Evolutionary conservation across 2,113 vertebrate species (phyloP).

Genomic region (Zosterops japonicus): DNA sequence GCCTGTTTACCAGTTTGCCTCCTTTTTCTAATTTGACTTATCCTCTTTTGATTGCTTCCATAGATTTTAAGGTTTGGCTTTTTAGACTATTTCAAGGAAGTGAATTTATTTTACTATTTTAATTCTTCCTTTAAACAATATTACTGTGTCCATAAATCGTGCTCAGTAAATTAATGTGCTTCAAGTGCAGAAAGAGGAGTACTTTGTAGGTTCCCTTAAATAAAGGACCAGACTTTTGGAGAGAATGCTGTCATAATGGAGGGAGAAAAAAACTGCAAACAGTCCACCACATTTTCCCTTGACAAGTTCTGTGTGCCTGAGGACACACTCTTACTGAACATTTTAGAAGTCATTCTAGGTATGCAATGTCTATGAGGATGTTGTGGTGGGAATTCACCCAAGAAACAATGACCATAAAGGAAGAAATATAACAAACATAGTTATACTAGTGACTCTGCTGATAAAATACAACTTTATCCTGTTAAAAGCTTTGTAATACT

Average conservation of each 20-base stretch:
- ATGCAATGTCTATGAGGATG: neutral
- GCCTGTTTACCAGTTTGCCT: neutral
- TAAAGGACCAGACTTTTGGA: neutral
- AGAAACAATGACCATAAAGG: neutral
- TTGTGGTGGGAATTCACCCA: neutral
- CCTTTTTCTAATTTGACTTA: neutral
- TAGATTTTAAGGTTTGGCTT: neutral
- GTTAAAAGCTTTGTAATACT: neutral
- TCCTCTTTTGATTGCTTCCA: neutral
- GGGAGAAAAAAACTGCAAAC: accelerated
- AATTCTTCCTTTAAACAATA: neutral
- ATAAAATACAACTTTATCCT: neutral
- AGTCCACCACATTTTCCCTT: neutral
- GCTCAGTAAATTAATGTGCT: neutral
- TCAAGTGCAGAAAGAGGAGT: neutral
- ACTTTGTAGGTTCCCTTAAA: neutral
- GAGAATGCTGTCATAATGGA: neutral
- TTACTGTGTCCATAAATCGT: neutral
- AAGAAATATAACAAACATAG: neutral
- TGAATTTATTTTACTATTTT: neutral
- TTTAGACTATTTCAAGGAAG: neutral
- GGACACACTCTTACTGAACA: neutral
- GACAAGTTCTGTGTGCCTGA: neutral
- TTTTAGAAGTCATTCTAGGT: neutral
- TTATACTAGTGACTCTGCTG: neutral